Base-by-base conservation (phyloP, 2,888 invertebrate genomes). In the Chymomyza amoena region DNA sequence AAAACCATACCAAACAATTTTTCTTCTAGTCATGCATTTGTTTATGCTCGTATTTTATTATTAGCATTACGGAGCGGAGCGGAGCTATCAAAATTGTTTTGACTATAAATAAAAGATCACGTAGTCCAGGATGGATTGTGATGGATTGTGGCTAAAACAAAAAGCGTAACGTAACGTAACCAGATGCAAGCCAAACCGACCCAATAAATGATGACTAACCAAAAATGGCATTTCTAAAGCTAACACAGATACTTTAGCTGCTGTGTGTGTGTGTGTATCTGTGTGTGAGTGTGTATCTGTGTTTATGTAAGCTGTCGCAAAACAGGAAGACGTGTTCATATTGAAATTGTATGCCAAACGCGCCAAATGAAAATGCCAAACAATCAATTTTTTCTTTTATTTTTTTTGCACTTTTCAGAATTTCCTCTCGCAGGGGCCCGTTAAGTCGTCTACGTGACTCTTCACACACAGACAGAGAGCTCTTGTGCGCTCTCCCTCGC, bases 261-360 rank as follows among this genome's bases (percentile, higher is more conserved):
- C 61, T 61, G 39, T 61, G 56, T 56, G 64, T 61, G 61, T 51
- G 54, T 50, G 2, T 28, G 15, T 64, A n/a, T 36, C 57, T 59
- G 39, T 57, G 57, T 66, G 64, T 60, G 64, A 45, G 60, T 54
- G 20, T 56, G 51, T 51, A 59, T 45, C 59, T 56, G 70, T 66
- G 61, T 68, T 65, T 70, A 52, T 60, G 61, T 70, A 75, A 45
- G 39, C 54, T 54, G 56, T 57, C 60, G 25, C 76, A 70, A 78
- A 71, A 82, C 82, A 82, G 82, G 82, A 82, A 84, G 82, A 82
- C 82, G 82, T 82, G 82, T 82, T 77, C 72, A 82, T 80, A 82
- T 80, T 84, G 77, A 72, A 39, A 66, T 75, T 74, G 52, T 57
- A 45, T 13, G 39, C 39, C 39, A 45, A 45, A 45, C 39, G 39